Evolutionary conservation across 2,797 vertebrate genomes (phyloP), one percentile per base, ranked within the genome.

Genomic region (Protosalanx chinensis): DNA sequence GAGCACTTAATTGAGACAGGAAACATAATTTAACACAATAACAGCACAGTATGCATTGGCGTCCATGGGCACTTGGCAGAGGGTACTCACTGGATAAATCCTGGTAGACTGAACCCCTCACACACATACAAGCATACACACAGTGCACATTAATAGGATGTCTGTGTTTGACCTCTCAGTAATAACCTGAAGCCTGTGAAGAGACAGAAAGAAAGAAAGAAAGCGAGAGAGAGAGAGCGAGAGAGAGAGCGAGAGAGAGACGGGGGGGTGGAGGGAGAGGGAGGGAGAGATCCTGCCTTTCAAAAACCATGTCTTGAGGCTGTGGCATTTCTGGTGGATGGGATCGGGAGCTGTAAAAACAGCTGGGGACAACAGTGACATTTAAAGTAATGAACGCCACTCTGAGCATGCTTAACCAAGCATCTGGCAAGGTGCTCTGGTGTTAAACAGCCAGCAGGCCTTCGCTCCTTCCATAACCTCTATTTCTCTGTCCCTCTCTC

Each of bases 301-400:
- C 5, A 75, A 59, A 33, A 46, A 49, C 3, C 32, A 64, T 30
- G 46, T 72, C 71, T 72, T 32, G 67, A 64, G 74, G 53, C 61
- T 71, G 73, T 76, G 78, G 72, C 81, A 72, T 86, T 85, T 88
- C 35, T 69, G 37, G 76, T 35, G 70, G 64, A 79, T 41, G 58
- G 35, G 41, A 8, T 46, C 12, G 41, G 41, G 41, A 12, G 41
- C 41, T 46, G 41, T 46, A 13, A 13, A 46, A 46, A 64, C 63
- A 37, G 67, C 63, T 66, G 65, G 66, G 66, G 57, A 79, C 78
- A 79, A 69, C 61, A n/a, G 70, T 83, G 85, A 87, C 85, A 87
- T 87, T 89, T 85, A 78, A 74, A 85, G 82, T 81, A 85, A 86
- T 75, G 67, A 71, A 75, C 64, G 63, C 49, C 66, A 70, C 70